Evolutionary conservation across 2,113 vertebrate genomes (phyloP), one percentile per base, ranked within the genome.

Genomic region (Rostratula benghalensis): DNA sequence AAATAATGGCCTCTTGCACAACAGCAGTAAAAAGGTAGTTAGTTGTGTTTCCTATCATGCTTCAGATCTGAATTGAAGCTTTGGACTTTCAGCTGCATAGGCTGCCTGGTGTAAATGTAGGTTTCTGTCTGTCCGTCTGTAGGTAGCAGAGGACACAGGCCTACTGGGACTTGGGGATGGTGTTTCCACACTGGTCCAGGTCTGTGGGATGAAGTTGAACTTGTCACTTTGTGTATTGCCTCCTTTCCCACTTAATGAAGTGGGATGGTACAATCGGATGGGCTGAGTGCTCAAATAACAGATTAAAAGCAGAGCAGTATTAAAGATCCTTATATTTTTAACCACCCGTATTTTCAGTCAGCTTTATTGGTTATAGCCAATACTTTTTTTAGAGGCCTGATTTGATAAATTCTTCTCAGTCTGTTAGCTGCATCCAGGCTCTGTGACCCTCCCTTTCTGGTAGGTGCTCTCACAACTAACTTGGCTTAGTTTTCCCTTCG

Each of bases 1-100:
- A 92, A 85, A 95, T 93, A 93, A 92, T 79, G 70, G 74, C 60
- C 50, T 95, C 89, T 93, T 92, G 46, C 48, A 87, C 89, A 95
- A 89, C 21, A 85, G 92, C 41, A 84, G 56, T 96, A 89, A 91
- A 75, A 90, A 79, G 37, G 77, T 77, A 84, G 50, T 65, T 82
- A 84, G 45, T 93, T 94, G n/a, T 56, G 7, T 86, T 96, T 83
- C 68, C 23, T 92, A 7, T 93, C 86, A 5, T 53, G 21, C 60
- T 81, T 86, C 56, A 60, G 68, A 78, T 93, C 60, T 5, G 33
- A 84, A 48, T 28, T 50, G 35, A 63, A 76, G 57, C 56, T 53
- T 81, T 78, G 82, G 51, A 75, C 71, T 92, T 78, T 35, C 41
- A 78, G 56, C 50, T 61, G 60, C 64, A 8, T 19, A 28, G 59